Percentiles rank a stretch among this genome's conserved stretches.
phyloP scores from a whole-genome alignment of 1,140 invertebrate species.

The Pollicipes pollicipes region DNA sequence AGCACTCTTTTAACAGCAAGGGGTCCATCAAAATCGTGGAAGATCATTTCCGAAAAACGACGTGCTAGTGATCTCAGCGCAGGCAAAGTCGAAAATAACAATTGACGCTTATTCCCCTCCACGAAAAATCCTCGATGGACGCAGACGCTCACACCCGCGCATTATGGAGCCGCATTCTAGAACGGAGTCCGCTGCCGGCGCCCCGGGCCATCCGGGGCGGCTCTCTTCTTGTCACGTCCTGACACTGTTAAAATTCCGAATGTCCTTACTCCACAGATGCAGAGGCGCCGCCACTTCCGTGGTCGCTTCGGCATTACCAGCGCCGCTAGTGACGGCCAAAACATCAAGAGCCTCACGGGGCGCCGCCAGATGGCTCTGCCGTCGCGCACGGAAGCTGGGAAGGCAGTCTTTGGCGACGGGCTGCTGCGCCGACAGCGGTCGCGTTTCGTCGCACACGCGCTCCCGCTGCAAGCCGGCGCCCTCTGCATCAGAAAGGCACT shows the following conservation, averaged over 20 bases:
- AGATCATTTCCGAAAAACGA: too few relatives aligned
- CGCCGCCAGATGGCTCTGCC: neutral
- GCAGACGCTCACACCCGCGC: too few relatives aligned
- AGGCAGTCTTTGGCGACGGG: neutral
- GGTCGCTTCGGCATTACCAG: neutral
- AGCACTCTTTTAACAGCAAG: too few relatives aligned
- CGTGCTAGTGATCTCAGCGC: too few relatives aligned
- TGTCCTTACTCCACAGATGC: neutral
- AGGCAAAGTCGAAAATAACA: too few relatives aligned
- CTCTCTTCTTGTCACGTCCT: neutral
- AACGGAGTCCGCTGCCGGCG: too few relatives aligned
- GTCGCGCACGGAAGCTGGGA: neutral
- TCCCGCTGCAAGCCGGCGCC: neutral
- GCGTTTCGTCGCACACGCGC: neutral
- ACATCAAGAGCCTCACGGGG: neutral
- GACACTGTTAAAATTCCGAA: neutral
- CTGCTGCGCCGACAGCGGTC: neutral
- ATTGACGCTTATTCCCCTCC: too few relatives aligned
- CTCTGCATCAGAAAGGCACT: neutral
- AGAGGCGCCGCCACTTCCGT: neutral
- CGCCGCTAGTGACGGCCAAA: neutral
- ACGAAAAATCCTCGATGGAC: too few relatives aligned
- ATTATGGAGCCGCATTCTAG: too few relatives aligned
- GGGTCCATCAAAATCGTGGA: too few relatives aligned
- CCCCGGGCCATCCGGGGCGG: too few relatives aligned